phyloP scores from a whole-genome alignment of 2,113 vertebrate species.

The Rhodinocichla rosea region DNA sequence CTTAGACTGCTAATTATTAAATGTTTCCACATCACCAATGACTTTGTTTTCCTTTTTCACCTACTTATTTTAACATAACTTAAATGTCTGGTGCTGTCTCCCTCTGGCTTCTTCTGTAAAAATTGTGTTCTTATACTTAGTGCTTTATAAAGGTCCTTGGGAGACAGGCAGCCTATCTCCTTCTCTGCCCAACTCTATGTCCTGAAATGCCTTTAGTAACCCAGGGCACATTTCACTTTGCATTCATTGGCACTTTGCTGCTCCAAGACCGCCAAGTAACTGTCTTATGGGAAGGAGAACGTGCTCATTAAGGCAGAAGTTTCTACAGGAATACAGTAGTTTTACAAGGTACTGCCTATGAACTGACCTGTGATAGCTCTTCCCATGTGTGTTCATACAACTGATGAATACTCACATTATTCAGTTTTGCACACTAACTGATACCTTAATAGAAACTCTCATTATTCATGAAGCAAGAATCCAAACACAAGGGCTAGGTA shows the following conservation, averaged over 20 bases:
- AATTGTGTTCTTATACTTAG: not conserved
- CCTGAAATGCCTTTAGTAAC: not conserved
- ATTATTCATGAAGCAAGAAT: not conserved
- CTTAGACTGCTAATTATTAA: not conserved
- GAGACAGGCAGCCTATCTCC: not conserved
- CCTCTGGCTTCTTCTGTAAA: fast-evolving
- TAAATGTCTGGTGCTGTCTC: not conserved
- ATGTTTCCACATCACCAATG: not conserved
- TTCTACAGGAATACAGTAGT: not conserved
- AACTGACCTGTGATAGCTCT: not conserved
- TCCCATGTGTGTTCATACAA: not conserved
- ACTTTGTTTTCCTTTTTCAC: not conserved
- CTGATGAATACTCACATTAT: not conserved
- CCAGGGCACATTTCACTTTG: not conserved
- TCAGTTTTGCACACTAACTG: not conserved
- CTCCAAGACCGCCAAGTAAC: not conserved
- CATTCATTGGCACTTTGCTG: not conserved
- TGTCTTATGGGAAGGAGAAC: not conserved
- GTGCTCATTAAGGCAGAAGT: not conserved
- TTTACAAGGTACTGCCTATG: not conserved
- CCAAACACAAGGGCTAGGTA: not conserved
- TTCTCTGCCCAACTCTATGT: not conserved
- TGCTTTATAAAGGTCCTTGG: not conserved
- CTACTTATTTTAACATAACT: not conserved
- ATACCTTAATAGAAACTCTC: not conserved